Conservation (phyloP, 2,797 vertebrate species). For the Aselliscus stoliczkanus region DNA sequence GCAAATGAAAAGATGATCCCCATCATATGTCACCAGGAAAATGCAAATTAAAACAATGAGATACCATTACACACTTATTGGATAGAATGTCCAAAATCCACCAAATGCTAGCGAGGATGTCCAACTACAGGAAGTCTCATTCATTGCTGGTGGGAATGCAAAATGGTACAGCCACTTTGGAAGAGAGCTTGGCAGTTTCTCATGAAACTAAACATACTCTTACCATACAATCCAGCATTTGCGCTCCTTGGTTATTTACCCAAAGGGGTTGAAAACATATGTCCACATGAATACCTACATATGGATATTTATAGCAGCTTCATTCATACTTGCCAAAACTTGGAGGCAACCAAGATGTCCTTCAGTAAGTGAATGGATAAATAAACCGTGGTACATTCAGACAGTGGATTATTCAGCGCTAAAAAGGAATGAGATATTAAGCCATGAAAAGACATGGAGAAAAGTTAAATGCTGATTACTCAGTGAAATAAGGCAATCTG, state of each 20-base stretch:
- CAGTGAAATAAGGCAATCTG: not conserved
- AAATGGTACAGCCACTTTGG: not conserved
- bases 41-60: not conserved
- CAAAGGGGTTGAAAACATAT: not conserved
- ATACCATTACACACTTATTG: not conserved
- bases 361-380: not conserved
- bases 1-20: too few species aligned
- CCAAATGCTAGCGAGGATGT: not conserved
- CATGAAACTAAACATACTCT: not conserved
- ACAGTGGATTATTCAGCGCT: not conserved
- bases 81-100: not conserved
- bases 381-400: not conserved
- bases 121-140: not conserved
- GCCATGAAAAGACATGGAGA: not conserved
- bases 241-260: not conserved
- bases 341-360: not conserved
- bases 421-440: not conserved
- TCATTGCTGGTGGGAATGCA: not conserved
- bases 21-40: not conserved
- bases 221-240: not conserved
- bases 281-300: not conserved
- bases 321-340: not conserved
- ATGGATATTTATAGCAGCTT: not conserved
- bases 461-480: not conserved
- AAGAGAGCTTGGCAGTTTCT: not conserved